phyloP scores from a whole-genome alignment of 1,140 invertebrate species.

The Diabrotica virgifera region DNA sequence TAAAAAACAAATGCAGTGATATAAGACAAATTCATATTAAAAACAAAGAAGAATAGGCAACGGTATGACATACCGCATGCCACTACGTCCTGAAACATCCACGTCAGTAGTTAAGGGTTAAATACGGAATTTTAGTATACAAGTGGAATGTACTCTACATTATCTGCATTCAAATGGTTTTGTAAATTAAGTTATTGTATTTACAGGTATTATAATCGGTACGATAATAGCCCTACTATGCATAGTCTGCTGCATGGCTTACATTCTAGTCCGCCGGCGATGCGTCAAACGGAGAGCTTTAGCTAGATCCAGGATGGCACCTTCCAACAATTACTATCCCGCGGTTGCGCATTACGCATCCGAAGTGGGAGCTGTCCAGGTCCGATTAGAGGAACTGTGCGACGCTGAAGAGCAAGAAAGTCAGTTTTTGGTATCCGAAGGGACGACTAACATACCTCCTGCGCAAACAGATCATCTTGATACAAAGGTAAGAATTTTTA shows the following conservation, averaged over 20 bases:
- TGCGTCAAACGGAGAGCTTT: constrained; percentile 40
- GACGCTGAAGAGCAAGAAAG: constrained; percentile 44
- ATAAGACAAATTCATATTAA: no score
- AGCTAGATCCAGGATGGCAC: constrained; percentile 24
- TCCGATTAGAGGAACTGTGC: constrained; percentile 33
- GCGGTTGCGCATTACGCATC: constrained; percentile 36
- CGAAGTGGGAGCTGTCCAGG: constrained; percentile 31
- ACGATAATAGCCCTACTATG: constrained; percentile 43
- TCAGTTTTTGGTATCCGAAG: constrained; percentile 45
- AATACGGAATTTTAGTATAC: no score
- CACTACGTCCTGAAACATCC: no score
- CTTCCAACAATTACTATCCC: constrained; percentile 34
- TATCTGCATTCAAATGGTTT: not conserved
- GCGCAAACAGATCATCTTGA: constrained; percentile 45
- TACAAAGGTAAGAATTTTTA: constrained; percentile 46
- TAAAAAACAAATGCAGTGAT: no score
- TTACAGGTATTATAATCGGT: constrained; percentile 33
- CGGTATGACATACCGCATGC: no score
- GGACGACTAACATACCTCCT: constrained; percentile 38
- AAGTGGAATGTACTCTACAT: no score
- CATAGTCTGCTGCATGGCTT: constrained; percentile 45
- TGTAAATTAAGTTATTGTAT: not conserved
- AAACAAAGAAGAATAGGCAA: no score
- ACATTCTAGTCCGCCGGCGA: constrained; percentile 42
- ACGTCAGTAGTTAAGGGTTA: no score